phyloP scores from a whole-genome alignment of 2,888 invertebrate species.

The Diarsia dahlii region DNA sequence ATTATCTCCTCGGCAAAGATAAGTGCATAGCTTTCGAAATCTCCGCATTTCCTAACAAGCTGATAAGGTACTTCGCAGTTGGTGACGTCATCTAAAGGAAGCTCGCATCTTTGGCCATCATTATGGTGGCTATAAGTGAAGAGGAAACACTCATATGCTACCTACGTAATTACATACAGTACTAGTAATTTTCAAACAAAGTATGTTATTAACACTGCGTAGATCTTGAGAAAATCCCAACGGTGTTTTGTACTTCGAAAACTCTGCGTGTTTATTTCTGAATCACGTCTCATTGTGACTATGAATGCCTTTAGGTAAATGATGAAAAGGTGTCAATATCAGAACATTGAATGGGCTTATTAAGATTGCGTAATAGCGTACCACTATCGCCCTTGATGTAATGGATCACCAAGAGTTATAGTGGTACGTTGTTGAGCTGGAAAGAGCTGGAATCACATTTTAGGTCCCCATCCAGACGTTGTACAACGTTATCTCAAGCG shows the following conservation, averaged over 20 bases:
- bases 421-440: no score
- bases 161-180: constrained; percentile 26
- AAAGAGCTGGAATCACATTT: neutral
- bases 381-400: neutral
- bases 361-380: neutral
- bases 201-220: constrained; percentile 25
- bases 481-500: neutral
- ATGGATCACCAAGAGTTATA: neutral
- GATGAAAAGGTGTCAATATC: neutral
- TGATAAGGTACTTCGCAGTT: constrained; percentile 27
- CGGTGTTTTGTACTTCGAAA: neutral
- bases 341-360: neutral
- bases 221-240: constrained; percentile 29
- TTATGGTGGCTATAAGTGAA: constrained; percentile 21
- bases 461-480: neutral
- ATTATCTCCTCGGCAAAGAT: constrained; percentile 52
- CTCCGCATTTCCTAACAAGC: constrained; percentile 37
- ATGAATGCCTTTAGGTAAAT: neutral
- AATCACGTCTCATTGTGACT: neutral
- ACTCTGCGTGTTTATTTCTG: neutral
- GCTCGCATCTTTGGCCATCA: constrained; percentile 23
- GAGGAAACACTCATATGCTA: constrained; percentile 34
- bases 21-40: constrained; percentile 48
- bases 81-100: constrained; percentile 36
- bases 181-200: constrained; percentile 32